Evolutionary conservation across 2,113 vertebrate species (phyloP).

Genomic region (Elanoides forficatus): DNA sequence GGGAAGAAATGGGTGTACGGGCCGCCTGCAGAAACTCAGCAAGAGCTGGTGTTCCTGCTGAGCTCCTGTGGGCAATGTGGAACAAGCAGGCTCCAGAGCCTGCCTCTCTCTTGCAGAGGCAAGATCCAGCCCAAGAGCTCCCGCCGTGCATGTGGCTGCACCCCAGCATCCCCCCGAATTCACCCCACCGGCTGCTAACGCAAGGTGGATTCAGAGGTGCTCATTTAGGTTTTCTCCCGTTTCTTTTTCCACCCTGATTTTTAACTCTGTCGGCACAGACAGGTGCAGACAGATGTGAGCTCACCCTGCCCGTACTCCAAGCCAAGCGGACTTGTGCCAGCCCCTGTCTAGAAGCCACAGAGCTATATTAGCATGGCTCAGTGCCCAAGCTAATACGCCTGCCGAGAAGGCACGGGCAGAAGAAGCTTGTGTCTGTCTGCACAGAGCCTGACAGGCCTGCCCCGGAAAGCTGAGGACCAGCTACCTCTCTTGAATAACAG

Average conservation of each 20-base stretch:
- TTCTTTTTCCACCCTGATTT: neutral
- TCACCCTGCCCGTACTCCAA: neutral
- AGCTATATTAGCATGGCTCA: neutral
- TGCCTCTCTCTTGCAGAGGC: neutral
- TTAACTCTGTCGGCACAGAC: neutral
- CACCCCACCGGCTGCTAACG: rapidly evolving
- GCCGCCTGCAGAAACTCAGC: neutral
- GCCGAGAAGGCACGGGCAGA: neutral
- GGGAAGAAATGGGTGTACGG: neutral
- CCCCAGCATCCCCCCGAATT: neutral
- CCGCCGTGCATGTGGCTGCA: rapidly evolving
- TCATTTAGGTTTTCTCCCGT: neutral
- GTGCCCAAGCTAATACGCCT: neutral
- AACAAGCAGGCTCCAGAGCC: neutral
- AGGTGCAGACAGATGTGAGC: constrained; percentile 43
- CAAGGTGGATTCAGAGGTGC: neutral
- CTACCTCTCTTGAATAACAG: neutral
- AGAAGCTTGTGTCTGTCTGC: neutral
- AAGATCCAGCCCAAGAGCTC: neutral
- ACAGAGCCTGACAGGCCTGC: neutral
- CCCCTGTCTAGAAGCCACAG: neutral
- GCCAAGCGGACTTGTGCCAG: neutral
- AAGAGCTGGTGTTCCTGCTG: neutral
- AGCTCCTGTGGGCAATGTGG: neutral
- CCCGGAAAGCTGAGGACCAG: neutral